phyloP scores from a whole-genome alignment of 2,797 vertebrate species.

The Pelobates cultripes region DNA sequence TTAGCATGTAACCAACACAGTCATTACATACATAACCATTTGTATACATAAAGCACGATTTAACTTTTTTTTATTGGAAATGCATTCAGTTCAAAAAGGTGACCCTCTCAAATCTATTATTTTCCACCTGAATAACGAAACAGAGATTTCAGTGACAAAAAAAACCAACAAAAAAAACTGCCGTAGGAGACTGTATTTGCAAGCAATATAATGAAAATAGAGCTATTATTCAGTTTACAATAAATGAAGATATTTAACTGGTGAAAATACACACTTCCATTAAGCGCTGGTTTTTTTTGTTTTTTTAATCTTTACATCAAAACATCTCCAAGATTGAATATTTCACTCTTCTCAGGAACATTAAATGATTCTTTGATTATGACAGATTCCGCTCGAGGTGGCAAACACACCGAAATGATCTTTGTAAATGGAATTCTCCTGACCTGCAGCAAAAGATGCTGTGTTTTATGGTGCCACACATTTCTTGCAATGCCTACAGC shows the following conservation, averaged over 20 bases:
- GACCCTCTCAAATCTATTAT: too few species aligned
- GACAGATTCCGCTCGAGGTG: slow-evolving; percentile 35
- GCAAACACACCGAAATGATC: slow-evolving; percentile 23
- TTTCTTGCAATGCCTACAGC: slow-evolving; percentile 6
- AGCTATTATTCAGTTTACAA: neutral
- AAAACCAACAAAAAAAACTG: too few species aligned
- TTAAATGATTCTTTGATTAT: slow-evolving; percentile 39
- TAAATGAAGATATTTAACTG: slow-evolving; percentile 17
- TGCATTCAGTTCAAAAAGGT: too few species aligned
- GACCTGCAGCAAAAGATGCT: neutral
- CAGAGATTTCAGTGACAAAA: too few species aligned
- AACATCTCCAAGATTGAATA: slow-evolving; percentile 6
- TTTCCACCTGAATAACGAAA: too few species aligned
- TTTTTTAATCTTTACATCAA: neutral
- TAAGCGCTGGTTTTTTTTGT: neutral
- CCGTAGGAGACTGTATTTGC: too few species aligned
- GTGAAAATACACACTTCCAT: slow-evolving; percentile 1
- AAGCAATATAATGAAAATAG: neutral
- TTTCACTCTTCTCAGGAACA: slow-evolving; percentile 26
- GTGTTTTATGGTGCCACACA: neutral
- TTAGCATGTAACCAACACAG: too few species aligned
- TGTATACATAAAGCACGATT: too few species aligned
- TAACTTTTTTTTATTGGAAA: too few species aligned
- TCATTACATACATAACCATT: too few species aligned
- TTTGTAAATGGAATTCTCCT: slow-evolving; percentile 25